A percentile compares a stretch with the other conserved stretches of the same genome.
Conservation (phyloP, 2,888 invertebrate genomes). For the Lordiphosa fenestrarum region DNA sequence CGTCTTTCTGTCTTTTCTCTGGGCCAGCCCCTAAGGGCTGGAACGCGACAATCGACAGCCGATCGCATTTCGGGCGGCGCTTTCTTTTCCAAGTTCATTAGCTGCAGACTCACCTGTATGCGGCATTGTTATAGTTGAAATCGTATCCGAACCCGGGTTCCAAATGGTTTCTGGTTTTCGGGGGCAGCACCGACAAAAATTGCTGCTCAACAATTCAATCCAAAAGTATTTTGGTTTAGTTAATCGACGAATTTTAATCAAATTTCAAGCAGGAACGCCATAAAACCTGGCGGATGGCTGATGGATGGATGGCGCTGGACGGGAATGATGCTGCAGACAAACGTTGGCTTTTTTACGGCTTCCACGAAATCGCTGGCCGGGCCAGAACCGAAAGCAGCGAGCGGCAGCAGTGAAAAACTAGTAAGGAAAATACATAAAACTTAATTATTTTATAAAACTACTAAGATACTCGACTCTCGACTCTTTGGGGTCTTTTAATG, state of each 20-base stretch:
- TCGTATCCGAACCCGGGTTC: slow-evolving; percentile 22
- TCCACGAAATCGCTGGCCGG: slow-evolving; percentile 55
- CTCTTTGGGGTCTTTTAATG: slow-evolving; percentile 49
- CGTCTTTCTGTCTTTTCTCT: not conserved
- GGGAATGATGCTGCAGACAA: slow-evolving; percentile 29
- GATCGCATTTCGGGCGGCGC: too few relatives aligned
- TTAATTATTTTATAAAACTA: slow-evolving; percentile 75
- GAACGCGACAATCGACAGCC: too few relatives aligned
- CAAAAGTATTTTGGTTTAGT: slow-evolving; percentile 43
- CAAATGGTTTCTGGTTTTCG: slow-evolving; percentile 6
- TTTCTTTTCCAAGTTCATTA: slow-evolving; percentile 49
- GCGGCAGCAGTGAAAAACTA: slow-evolving; percentile 55
- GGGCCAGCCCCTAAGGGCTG: not conserved
- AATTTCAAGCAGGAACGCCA: slow-evolving; percentile 59
- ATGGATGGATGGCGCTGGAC: slow-evolving; percentile 29
- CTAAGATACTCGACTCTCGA: slow-evolving; percentile 20
- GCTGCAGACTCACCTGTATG: slow-evolving; percentile 63
- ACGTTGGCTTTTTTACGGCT: slow-evolving; percentile 58
- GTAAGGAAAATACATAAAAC: slow-evolving; percentile 73
- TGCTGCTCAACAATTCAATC: slow-evolving; percentile 45
- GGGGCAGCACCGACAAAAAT: slow-evolving; percentile 5
- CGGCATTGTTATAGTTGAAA: slow-evolving; percentile 50
- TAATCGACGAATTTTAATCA: slow-evolving; percentile 71
- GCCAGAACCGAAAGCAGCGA: slow-evolving; percentile 24
- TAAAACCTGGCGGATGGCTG: slow-evolving; percentile 45